These are phyloP conservation scores for Zenarchopterus dispar DNA, from an alignment of 2,797 vertebrate species.

Conservation along the genomic window DNA sequence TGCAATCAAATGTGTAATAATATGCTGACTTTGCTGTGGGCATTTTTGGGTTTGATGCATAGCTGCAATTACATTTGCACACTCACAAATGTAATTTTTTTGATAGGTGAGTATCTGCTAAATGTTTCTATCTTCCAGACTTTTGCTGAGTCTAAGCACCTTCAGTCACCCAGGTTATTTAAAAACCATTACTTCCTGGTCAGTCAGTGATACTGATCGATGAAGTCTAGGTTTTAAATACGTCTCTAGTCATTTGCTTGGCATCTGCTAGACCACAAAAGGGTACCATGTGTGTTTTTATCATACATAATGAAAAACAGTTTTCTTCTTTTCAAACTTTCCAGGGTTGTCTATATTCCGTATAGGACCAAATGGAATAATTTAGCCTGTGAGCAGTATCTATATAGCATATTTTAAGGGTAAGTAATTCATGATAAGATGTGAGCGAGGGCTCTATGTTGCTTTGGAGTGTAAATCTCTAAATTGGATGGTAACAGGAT, in stretches of 20 bases:
- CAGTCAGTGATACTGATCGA: conserved; percentile 52
- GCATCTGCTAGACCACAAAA: conserved; percentile 42
- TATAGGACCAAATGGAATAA: conserved; percentile 7
- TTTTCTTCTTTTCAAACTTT: conserved; percentile 38
- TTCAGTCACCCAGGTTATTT: conserved; percentile 44
- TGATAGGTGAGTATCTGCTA: conserved; percentile 49
- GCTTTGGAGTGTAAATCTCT: conserved; percentile 5
- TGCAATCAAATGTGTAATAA: conserved; percentile 30
- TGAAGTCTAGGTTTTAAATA: conserved; percentile 44
- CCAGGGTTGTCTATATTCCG: conserved; percentile 5
- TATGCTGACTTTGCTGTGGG: conserved; percentile 22
- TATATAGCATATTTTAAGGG: conserved; percentile 12
- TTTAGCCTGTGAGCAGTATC: background rate
- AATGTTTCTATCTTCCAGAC: conserved; percentile 39
- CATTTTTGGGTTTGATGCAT: conserved; percentile 19
- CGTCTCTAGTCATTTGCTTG: conserved; percentile 24
- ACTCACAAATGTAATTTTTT: conserved; percentile 25
- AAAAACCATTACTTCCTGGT: conserved; percentile 40
- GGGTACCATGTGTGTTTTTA: conserved; percentile 29
- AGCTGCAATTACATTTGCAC: conserved; percentile 17
- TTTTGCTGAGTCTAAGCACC: conserved; percentile 31
- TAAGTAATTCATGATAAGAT: conserved; percentile 6
- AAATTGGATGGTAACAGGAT: conserved; percentile 25
- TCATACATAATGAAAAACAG: conserved; percentile 21
- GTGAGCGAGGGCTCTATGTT: background rate